Base-by-base conservation (phyloP, 2,888 invertebrate genomes). In the Acleris literana region DNA sequence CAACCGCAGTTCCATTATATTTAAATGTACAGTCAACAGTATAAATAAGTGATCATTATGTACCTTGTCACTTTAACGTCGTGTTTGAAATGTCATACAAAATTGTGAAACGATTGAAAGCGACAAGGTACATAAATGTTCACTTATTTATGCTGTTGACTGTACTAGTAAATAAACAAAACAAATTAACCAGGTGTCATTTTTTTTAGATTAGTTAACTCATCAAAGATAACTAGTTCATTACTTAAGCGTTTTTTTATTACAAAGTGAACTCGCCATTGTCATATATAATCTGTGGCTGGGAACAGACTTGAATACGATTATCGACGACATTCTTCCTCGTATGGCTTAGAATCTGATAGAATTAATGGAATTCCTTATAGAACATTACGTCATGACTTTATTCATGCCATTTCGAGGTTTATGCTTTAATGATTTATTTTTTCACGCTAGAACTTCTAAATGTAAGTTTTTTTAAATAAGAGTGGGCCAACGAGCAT, bases 311-410 rank as follows among this genome's bases (percentile, higher is more conserved):
- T 62, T 48, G 66, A 66, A 66, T 66, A 62, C 66, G 66, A 57
- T 66, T 66, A 66, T 66, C 61, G 18, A n/a, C 22, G 48, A 57
- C 66, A 66, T 66, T 66, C 66, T 48, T 66, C 51, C 66, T 57
- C 66, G 66, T 57, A 57, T 57, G 57, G 66, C 39, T 66, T 56
- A 62, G 66, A 65, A 66, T 66, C 66, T 62, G 66, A 66, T 66
- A 55, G 66, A 66, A 66, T 66, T 66, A 66, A 66, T 66, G 48
- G 65, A 17, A 65, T 62, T 62, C 66, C 66, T 66, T 62, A 57
- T 66, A 55, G 13, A 43, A 53, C 43, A 46, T 57, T 66, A 44
- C 66, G 62, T 62, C 62, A 62, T 46, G 29, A 20, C 60, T 56
- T 60, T 60, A 65, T 56, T 65, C 59, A 64, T 46, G 29, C 51